Base-by-base conservation (phyloP, 2,888 invertebrate species). In the Pteria penguin region DNA sequence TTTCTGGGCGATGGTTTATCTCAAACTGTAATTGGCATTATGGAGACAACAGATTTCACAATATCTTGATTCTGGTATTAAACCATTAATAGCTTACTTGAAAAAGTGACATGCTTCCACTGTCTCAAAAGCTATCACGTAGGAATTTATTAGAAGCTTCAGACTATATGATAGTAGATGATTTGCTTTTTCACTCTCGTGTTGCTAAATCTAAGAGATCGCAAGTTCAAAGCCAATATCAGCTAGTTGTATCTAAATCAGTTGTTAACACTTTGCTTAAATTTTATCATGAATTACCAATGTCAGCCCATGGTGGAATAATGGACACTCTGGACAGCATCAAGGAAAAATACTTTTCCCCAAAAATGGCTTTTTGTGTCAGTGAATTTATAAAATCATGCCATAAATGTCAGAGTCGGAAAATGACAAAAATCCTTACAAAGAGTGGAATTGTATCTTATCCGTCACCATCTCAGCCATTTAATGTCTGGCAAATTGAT, bases 321-420 rank as follows among this genome's bases (percentile, higher is more conserved):
- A n/a, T n/a, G n/a, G 74, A 81, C 52, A 80, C 80, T 26, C 29
- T 76, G 8, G 80, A 81, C 27, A 27, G 65, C 14, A 54, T 76
- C 0, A 52, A 55, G 22, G 76, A 76, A 22, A 61, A 81, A 18
- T 79, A 63, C 73, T 58, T 33, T 77, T 81, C 61, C 24, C 60
- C 1, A 3, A 22, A 14, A 29, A 22, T 75, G 5, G 45, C 14
- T 45, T 45, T 11, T 45, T 45, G 45, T 45, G 8, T 45, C 45
- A 45, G 8, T 11, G 45, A 77, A 26, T 73, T 61, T 69, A 65
- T 68, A 11, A 8, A 32, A 22, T 75, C 75, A 63, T 4, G 77
- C 32, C 74, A n/a, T 24, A 60, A 29, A 1, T 75, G 72, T 61
- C 75, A 75, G 60, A 27, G 52, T 4, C 72, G 2, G 78, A 81